Percentiles rank a stretch among this genome's conserved stretches.
These are phyloP conservation scores for Dryobotodes eremita DNA, from an alignment of 2,888 invertebrate genomes.

Conservation along the genomic window DNA sequence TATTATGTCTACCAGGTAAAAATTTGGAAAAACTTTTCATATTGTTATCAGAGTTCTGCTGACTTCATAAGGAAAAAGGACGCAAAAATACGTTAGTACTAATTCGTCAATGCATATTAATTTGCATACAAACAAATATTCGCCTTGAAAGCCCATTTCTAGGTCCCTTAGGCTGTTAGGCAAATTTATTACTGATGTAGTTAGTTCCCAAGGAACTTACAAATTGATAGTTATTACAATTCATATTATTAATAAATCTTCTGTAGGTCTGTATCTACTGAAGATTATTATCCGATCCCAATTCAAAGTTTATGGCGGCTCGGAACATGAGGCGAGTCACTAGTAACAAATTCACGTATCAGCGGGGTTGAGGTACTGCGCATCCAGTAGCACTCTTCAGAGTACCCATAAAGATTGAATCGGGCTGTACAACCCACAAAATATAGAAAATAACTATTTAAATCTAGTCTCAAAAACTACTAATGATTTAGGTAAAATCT, in stretches of 20 bases:
- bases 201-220: background rate
- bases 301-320: too few species aligned
- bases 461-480: background rate
- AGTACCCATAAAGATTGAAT: too few species aligned
- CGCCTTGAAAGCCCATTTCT: slow-evolving; percentile 33
- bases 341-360: too few species aligned
- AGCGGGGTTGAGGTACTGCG: too few species aligned
- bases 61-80: slow-evolving; percentile 32
- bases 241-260: too few species aligned
- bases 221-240: background rate
- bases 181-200: background rate
- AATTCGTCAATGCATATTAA: slow-evolving; percentile 11
- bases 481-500: background rate
- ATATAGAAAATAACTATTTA: background rate
- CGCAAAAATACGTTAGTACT: slow-evolving; percentile 6
- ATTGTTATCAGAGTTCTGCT: background rate
- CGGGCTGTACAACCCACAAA: background rate
- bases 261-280: too few species aligned
- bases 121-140: slow-evolving; percentile 2
- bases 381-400: too few species aligned
- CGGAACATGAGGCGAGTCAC: too few species aligned
- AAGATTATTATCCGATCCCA: too few species aligned
- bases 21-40: background rate
- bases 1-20: background rate
- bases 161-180: background rate